A percentile compares a stretch with the other conserved stretches of the same genome.
phyloP scores from a whole-genome alignment of 2,113 vertebrate species.

The Notothenia coriiceps region DNA sequence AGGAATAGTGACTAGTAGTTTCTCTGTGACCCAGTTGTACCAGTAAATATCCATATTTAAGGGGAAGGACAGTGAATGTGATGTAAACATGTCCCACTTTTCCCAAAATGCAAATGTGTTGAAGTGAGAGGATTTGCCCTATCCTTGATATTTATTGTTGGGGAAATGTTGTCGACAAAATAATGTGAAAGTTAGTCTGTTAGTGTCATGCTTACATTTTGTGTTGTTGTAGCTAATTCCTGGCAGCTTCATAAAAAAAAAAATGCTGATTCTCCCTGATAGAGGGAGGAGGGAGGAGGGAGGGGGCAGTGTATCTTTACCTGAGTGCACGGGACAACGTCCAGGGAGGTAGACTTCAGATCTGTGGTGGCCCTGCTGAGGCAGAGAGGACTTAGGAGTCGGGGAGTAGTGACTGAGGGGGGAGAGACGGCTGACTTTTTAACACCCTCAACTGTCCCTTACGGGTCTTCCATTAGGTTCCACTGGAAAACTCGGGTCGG shows the following conservation, averaged over 20 bases:
- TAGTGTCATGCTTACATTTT: constrained; percentile 53
- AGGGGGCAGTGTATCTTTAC: constrained; percentile 8
- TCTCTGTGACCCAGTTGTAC: constrained; percentile 80
- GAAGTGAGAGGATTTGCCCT: constrained; percentile 62
- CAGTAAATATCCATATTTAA: constrained; percentile 69
- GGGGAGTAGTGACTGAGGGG: constrained; percentile 74
- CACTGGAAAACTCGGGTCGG: constrained; percentile 92
- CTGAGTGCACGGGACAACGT: constrained; percentile 43
- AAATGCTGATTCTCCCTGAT: constrained; percentile 46
- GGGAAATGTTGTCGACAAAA: constrained; percentile 51
- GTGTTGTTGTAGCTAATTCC: constrained; percentile 61
- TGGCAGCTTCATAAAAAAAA: constrained; percentile 40
- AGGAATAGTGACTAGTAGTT: constrained; percentile 78
- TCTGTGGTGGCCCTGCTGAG: constrained; percentile 72
- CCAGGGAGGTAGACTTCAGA: constrained; percentile 63
- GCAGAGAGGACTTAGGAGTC: constrained; percentile 69
- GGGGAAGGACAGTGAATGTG: constrained; percentile 72
- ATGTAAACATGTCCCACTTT: constrained; percentile 67
- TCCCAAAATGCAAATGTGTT: constrained; percentile 71
- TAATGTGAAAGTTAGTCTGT: constrained; percentile 51
- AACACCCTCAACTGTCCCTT: constrained; percentile 87
- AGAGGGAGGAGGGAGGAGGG: constrained; percentile 29
- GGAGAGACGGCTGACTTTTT: constrained; percentile 69
- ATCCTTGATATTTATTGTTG: constrained; percentile 47
- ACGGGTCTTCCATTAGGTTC: constrained; percentile 93